A percentile compares a stretch with the other conserved stretches of the same genome.
phyloP scores from a whole-genome alignment of 2,797 vertebrate genomes.

The Poeciliopsis presidionis region DNA sequence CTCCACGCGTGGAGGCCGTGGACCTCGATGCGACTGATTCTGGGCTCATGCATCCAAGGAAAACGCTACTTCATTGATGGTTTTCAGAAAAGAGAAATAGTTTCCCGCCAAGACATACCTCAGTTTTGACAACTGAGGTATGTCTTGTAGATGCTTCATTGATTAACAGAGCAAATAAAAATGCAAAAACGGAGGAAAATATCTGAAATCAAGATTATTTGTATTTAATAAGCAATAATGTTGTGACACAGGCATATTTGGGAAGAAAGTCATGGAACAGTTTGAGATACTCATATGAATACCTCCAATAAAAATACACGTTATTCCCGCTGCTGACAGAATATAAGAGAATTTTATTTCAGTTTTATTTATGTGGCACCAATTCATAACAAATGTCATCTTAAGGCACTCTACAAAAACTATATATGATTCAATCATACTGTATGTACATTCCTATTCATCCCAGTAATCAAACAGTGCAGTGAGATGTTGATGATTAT shows the following conservation, averaged over 20 bases:
- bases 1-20: too few relatives aligned
- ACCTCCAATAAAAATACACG: not conserved
- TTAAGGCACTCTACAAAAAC: too few relatives aligned
- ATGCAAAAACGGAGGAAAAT: not conserved
- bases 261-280: not conserved
- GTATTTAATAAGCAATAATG: not conserved
- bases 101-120: not conserved
- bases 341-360: not conserved
- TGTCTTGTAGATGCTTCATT: not conserved
- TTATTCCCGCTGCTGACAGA: not conserved
- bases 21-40: too few relatives aligned
- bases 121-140: not conserved
- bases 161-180: not conserved
- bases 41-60: not conserved
- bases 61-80: not conserved
- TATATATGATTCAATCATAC: too few relatives aligned
- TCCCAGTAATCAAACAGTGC: too few relatives aligned
- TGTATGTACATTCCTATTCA: too few relatives aligned
- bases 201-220: not conserved
- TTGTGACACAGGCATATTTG: not conserved
- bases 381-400: too few relatives aligned
- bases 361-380: too few relatives aligned
- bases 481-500: not conserved
- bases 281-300: not conserved
- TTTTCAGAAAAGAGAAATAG: not conserved